A percentile compares a stretch with the other conserved stretches of the same genome.
Evolutionary conservation across 2,113 vertebrate genomes (phyloP).

Genomic region (Bolborhynchus lineola): DNA sequence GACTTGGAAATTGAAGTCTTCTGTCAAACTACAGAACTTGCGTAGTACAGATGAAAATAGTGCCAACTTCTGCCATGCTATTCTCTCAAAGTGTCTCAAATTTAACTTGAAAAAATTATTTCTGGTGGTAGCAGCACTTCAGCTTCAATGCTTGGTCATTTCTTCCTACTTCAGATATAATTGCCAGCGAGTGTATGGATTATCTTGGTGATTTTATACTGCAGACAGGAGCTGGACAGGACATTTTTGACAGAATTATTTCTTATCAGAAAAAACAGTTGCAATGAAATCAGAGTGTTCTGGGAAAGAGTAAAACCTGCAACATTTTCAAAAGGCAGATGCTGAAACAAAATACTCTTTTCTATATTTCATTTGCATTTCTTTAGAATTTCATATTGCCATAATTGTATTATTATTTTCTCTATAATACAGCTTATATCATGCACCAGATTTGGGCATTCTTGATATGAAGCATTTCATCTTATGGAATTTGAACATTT

Average conservation of each 20-base stretch:
- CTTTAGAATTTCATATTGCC: neutral
- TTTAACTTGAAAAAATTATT: conserved; percentile 48
- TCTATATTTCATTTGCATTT: neutral
- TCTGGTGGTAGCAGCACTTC: conserved; percentile 16
- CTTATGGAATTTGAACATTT: neutral
- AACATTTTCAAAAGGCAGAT: neutral
- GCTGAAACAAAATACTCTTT: neutral
- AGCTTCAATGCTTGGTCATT: neutral
- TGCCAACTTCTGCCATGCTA: conserved; percentile 20
- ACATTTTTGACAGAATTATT: neutral
- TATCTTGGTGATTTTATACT: neutral
- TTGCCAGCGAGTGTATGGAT: conserved; percentile 20
- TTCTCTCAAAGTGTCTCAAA: neutral
- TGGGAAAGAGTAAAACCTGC: neutral
- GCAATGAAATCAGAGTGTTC: neutral
- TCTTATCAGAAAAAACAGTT: conserved; percentile 33
- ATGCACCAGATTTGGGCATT: neutral
- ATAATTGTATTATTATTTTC: neutral
- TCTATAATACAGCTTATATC: neutral
- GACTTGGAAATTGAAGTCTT: conserved; percentile 54
- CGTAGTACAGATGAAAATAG: conserved; percentile 24
- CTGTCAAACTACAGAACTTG: conserved; percentile 40
- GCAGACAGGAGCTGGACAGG: neutral
- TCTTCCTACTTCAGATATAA: conserved; percentile 20
- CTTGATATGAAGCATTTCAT: neutral